Percentiles rank a stretch among this genome's conserved stretches.
These are phyloP conservation scores for Tenthredo livida DNA, from an alignment of 2,888 invertebrate genomes.

Conservation along the genomic window DNA sequence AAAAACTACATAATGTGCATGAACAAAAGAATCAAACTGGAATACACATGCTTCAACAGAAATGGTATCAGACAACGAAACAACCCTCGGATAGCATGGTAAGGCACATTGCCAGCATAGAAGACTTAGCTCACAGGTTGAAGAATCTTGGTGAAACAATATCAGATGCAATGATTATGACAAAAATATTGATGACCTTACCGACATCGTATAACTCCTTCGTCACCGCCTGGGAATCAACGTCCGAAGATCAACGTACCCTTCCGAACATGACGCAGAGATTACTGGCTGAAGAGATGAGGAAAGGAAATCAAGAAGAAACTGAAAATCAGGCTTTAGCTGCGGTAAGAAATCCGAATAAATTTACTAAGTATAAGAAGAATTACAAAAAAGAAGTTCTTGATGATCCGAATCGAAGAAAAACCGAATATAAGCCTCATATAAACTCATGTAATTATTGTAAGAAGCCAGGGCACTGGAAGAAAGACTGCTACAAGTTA, in stretches of 20 bases:
- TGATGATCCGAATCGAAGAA: no score
- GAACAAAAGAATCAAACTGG: not conserved
- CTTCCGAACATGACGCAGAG: slow-evolving; percentile 26
- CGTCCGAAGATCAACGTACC: slow-evolving; percentile 26
- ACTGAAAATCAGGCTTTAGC: no score
- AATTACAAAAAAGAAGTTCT: no score
- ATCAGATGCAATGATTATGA: not conserved
- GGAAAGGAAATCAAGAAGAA: not conserved
- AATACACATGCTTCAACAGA: not conserved
- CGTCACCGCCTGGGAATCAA: slow-evolving; percentile 51
- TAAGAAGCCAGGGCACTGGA: no score
- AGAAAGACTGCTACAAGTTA: no score
- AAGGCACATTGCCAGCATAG: not conserved
- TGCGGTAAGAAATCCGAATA: no score
- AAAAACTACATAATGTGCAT: not conserved
- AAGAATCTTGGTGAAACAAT: not conserved
- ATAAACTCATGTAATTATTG: no score
- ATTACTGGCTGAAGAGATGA: slow-evolving; percentile 38
- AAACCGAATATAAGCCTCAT: no score
- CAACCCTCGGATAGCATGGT: not conserved
- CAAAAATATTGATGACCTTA: not conserved
- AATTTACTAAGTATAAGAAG: no score
- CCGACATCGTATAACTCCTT: slow-evolving; percentile 10
- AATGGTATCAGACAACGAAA: not conserved
- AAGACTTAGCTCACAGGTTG: not conserved